Conservation (phyloP, 92 coral and sea anemone species). For the Porites rus region DNA sequence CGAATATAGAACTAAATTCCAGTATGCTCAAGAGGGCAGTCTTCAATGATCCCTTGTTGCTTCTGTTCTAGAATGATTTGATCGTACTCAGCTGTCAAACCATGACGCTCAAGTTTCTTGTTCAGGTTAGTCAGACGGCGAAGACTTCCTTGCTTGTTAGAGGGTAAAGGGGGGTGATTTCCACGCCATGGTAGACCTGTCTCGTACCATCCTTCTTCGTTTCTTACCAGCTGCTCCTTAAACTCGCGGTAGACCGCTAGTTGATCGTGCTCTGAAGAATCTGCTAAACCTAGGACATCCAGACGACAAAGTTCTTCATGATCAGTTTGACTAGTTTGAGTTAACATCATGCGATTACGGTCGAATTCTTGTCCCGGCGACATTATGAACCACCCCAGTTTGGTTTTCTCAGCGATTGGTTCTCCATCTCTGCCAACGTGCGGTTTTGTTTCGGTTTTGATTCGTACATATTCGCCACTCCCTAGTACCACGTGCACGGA, state of each 20-base stretch:
- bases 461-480: no score
- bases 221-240: constrained; percentile 5
- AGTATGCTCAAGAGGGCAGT: constrained; percentile 12
- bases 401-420: no score
- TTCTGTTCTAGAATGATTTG: constrained; percentile 35
- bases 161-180: constrained; percentile 33
- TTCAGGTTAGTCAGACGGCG: constrained; percentile 23
- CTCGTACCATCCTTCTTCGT: constrained; percentile 29
- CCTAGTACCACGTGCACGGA: no score
- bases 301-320: constrained; percentile 19
- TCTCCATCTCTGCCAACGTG: no score
- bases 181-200: constrained; percentile 27
- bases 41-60: constrained; percentile 30
- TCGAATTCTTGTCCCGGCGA: constrained; percentile 13
- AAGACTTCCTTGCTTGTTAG: constrained; percentile 42
- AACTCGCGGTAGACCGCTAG: constrained; percentile 6
- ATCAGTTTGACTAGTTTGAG: constrained; percentile 12
- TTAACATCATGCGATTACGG: constrained; percentile 1
- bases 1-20: constrained; percentile 23
- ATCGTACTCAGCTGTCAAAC: constrained; percentile 32
- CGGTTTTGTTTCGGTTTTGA: no score
- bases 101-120: constrained; percentile 22
- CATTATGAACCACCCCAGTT: constrained; percentile 26
- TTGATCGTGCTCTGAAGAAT: constrained; percentile 20
- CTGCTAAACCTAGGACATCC: not conserved